Conservation (phyloP, 2,113 vertebrate genomes). For the Leucoraja erinaceus region DNA sequence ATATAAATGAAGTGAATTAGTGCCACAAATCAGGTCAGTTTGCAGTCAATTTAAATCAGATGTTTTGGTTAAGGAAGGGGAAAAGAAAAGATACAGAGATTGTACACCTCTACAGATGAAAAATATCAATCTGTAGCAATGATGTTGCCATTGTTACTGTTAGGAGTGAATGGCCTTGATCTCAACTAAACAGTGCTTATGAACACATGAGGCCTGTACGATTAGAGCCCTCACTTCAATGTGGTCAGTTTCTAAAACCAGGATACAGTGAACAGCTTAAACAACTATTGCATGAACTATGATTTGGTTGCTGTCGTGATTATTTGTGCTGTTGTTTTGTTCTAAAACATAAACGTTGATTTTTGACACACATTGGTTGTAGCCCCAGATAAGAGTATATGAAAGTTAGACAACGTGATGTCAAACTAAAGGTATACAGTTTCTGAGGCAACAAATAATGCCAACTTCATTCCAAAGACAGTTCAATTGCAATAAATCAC, state of each 20-base stretch:
- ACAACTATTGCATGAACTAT: not conserved
- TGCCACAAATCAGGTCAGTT: not conserved
- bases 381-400: not conserved
- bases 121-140: not conserved
- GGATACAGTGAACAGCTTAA: not conserved
- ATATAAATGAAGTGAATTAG: not conserved
- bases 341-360: not conserved
- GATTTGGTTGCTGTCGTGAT: not conserved
- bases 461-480: too few species aligned
- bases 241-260: not conserved
- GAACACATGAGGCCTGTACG: not conserved
- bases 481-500: not conserved
- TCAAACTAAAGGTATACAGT: not conserved
- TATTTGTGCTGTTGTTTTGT: not conserved
- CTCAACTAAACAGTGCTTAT: not conserved
- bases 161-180: not conserved
- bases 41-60: not conserved
- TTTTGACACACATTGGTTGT: not conserved
- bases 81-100: not conserved
- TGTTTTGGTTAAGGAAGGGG: not conserved
- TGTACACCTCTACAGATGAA: not conserved
- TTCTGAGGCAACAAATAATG: not conserved
- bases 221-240: not conserved
- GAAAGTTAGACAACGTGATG: not conserved
- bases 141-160: not conserved